Evolutionary conservation across 2,113 vertebrate genomes (phyloP).

Genomic region (Eurystomus gularis): DNA sequence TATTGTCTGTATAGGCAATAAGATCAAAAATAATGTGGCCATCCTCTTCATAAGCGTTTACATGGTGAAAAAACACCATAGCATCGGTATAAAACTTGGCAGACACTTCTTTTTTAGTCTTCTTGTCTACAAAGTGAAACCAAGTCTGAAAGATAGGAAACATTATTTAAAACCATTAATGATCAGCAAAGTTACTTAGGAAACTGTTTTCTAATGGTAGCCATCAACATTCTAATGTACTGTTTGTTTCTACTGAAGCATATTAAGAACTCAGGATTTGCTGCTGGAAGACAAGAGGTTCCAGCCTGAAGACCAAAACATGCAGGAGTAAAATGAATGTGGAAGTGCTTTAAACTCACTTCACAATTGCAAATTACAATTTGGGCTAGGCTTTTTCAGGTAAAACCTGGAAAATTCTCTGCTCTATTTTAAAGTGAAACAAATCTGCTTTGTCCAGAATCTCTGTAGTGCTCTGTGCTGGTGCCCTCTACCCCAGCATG

Average conservation of each 20-base stretch:
- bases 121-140: constrained; percentile 89
- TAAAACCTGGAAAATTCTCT: not conserved
- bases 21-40: constrained; percentile 87
- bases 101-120: constrained; percentile 79
- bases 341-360: not conserved
- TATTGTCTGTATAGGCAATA: constrained; percentile 82
- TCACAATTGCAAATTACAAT: not conserved
- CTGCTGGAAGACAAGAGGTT: not conserved
- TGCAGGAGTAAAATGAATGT: not conserved
- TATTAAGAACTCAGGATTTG: not conserved
- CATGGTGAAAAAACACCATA: constrained; percentile 88
- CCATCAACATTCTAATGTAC: not conserved
- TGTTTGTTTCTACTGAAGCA: not conserved
- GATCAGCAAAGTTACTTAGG: not conserved
- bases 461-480: not conserved
- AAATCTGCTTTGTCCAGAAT: not conserved
- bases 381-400: not conserved
- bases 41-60: constrained; percentile 91
- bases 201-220: not conserved
- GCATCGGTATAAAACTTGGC: constrained; percentile 81
- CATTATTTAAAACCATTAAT: not conserved
- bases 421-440: not conserved
- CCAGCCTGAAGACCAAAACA: not conserved
- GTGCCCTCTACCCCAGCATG: not conserved
- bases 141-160: constrained; percentile 78